A percentile compares a stretch with the other conserved stretches of the same genome.
Evolutionary conservation across 2,888 invertebrate genomes (phyloP).

Genomic region (Muscina levida): DNA sequence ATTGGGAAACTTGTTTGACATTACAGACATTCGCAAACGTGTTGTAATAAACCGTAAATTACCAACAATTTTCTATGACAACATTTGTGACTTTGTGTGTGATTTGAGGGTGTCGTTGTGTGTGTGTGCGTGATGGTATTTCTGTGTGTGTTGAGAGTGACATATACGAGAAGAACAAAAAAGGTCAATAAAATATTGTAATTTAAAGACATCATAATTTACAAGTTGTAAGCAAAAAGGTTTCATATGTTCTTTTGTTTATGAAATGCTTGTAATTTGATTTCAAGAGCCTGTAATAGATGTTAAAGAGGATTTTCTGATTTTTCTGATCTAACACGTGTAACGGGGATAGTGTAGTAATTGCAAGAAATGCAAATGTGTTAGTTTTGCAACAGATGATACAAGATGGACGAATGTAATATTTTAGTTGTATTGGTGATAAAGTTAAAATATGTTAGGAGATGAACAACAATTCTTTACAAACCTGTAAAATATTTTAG

Average conservation of each 20-base stretch:
- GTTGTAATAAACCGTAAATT: constrained; percentile 13
- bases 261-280: constrained; percentile 39
- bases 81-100: neutral
- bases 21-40: neutral
- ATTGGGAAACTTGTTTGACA: neutral
- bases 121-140: neutral
- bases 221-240: constrained; percentile 22
- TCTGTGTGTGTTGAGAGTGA: neutral
- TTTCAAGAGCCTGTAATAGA: constrained; percentile 34
- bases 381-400: too few relatives aligned
- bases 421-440: too few relatives aligned
- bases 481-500: too few relatives aligned
- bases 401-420: too few relatives aligned
- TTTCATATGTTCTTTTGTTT: constrained; percentile 1
- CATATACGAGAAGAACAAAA: too few relatives aligned
- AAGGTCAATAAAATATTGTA: constrained; percentile 41
- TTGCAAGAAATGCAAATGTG: neutral
- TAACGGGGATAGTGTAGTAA: constrained; percentile 2
- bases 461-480: too few relatives aligned
- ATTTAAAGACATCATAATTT: constrained; percentile 24
- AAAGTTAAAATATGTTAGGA: too few relatives aligned
- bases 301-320: neutral
- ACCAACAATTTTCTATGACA: constrained; percentile 11
- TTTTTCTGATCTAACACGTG: neutral
- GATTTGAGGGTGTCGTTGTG: constrained; percentile 10